Base-by-base conservation (phyloP, 2,797 vertebrate genomes). In the Tenualosa thibaudeaui region DNA sequence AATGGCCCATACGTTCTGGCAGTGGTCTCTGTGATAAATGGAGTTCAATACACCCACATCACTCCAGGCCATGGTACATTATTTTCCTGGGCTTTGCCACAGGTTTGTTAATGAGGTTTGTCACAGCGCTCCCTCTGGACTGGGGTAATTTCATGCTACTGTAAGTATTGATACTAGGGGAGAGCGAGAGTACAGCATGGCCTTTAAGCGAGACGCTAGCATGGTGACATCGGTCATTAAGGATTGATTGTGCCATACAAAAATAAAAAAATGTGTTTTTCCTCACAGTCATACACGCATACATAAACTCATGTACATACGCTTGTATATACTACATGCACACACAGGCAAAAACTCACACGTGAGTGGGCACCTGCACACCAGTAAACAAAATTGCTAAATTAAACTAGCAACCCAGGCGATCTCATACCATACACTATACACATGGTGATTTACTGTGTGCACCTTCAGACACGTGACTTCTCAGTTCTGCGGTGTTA, bases 111-210 rank as follows among this genome's bases (percentile, higher is more conserved):
- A 95, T 94, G 92, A 91, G 89, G 92, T 93, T 94, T 94, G 94
- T 94, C 94, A 93, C 87, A 82, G 89, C 84, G 89, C 89, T 94
- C 94, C 93, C 93, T 91, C 88, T 87, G 91, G 94, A 92, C 91
- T 83, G 89, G 92, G 90, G 93, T 94, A 93, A 95, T 95, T 95
- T 96, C 94, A 95, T 95, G 94, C 89, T 94, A 88, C 91, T 94
- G 91, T 94, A 93, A 91, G 91, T 93, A 95, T 94, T 93, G 93
- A 95, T 95, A 92, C 93, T 92, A 92, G 86, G 91, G 91, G 91
- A 91, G 92, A 92, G 94, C 94, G 93, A 93, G 90, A 92, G 81
- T 37, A 40, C 17, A 56, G 83, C 40, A 24, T 81, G 62, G 53
- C 68, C 82, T 85, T 86, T 85, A 62, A 86, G 81, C 83, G 86